phyloP scores from a whole-genome alignment of 2,113 vertebrate species.

The Ifrita kowaldi region DNA sequence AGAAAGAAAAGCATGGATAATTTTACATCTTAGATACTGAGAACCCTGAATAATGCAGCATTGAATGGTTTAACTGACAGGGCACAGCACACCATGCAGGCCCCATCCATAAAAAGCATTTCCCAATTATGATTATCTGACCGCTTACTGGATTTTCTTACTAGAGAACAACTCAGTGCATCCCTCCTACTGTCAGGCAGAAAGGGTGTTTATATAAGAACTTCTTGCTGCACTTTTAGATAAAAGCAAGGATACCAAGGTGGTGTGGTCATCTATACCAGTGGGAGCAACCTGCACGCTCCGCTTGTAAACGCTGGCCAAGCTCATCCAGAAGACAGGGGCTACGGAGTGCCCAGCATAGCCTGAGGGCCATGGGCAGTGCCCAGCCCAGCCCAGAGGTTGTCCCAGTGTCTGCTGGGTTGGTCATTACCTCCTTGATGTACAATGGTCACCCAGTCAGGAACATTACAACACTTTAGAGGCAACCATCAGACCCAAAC shows the following conservation, averaged over 20 bases:
- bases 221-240: background rate
- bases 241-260: background rate
- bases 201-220: background rate
- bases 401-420: no score
- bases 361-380: background rate
- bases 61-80: background rate
- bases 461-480: background rate
- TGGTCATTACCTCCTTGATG: background rate
- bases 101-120: background rate
- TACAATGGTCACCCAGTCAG: background rate
- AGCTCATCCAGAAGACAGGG: background rate
- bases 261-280: fast-evolving
- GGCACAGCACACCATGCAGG: background rate
- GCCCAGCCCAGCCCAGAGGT: background rate
- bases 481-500: background rate
- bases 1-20: background rate
- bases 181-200: background rate
- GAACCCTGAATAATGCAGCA: background rate
- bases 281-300: background rate
- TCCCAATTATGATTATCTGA: background rate
- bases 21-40: background rate
- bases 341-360: background rate
- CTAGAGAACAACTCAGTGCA: background rate
- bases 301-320: background rate
- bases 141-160: background rate